phyloP scores from a whole-genome alignment of 2,888 invertebrate species.

The Trichogramma evanescens region DNA sequence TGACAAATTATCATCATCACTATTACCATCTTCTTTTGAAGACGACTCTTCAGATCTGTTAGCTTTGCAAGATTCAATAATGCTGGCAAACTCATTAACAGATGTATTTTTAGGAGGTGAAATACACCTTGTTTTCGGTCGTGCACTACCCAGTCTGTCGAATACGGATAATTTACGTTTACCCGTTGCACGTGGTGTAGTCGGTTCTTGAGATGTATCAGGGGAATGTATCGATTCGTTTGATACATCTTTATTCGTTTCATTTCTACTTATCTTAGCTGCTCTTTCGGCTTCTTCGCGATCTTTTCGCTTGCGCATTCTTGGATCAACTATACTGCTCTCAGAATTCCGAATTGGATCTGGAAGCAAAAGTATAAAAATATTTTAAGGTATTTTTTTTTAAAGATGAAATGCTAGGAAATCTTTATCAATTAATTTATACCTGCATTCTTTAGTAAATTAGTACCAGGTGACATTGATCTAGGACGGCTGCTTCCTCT shows the following conservation, averaged over 20 bases:
- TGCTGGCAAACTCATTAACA: neutral
- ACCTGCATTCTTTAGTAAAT: neutral
- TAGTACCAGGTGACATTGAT: neutral
- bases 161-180: slow-evolving; percentile 3
- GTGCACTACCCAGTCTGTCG: slow-evolving; percentile 3
- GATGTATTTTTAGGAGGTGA: too few species aligned
- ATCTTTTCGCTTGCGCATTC: slow-evolving; percentile 14
- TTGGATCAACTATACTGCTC: slow-evolving; percentile 3
- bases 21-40: neutral
- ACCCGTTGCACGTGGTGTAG: neutral
- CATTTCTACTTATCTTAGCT: neutral
- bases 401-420: too few species aligned
- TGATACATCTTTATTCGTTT: neutral
- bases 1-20: slow-evolving; percentile 9
- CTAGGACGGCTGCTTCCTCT: neutral
- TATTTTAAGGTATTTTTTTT: too few species aligned
- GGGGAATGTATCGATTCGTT: neutral
- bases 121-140: too few species aligned
- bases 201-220: neutral
- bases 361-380: neutral
- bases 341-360: neutral
- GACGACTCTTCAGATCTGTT: neutral
- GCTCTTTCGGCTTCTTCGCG: slow-evolving; percentile 7
- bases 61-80: neutral
- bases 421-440: neutral